phyloP scores from a whole-genome alignment of 2,797 vertebrate species.

The Todus mexicanus region DNA sequence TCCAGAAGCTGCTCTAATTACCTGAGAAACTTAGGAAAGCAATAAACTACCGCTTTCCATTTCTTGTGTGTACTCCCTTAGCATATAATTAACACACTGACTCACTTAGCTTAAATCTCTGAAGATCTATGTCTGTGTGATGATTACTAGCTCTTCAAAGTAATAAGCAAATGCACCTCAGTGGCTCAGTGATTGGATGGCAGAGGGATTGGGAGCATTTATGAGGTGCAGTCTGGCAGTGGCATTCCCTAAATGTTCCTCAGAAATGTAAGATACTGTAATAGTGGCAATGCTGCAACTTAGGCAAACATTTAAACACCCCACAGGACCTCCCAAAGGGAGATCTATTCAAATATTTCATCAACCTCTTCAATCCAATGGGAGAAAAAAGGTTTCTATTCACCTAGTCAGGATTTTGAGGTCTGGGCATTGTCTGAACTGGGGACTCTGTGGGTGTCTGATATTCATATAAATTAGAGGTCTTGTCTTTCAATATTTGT shows the following conservation, averaged over 20 bases:
- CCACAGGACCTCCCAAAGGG: background rate
- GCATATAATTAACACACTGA: conserved; percentile 73
- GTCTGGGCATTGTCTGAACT: background rate
- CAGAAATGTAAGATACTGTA: background rate
- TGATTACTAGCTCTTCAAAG: conserved; percentile 59
- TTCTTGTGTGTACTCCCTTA: conserved; percentile 69
- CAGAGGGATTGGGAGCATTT: background rate
- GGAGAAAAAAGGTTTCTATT: background rate
- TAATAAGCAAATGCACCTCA: conserved; percentile 44
- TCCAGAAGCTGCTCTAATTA: conserved; percentile 73
- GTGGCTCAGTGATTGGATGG: background rate
- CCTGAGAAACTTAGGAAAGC: conserved; percentile 74
- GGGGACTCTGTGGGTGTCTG: background rate
- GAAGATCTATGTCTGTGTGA: conserved; percentile 46
- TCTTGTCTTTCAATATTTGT: background rate
- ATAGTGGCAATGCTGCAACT: background rate
- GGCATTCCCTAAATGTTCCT: background rate
- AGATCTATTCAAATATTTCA: background rate
- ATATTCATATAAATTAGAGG: background rate
- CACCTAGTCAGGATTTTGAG: background rate
- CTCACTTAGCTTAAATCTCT: conserved; percentile 68
- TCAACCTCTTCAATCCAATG: background rate
- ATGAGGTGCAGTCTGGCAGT: background rate
- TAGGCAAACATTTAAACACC: background rate
- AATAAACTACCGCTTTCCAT: conserved; percentile 74